Evolutionary conservation across 1,140 invertebrate species (phyloP), one percentile per base, ranked within the genome.

Genomic region (Marisa cornuarietis): DNA sequence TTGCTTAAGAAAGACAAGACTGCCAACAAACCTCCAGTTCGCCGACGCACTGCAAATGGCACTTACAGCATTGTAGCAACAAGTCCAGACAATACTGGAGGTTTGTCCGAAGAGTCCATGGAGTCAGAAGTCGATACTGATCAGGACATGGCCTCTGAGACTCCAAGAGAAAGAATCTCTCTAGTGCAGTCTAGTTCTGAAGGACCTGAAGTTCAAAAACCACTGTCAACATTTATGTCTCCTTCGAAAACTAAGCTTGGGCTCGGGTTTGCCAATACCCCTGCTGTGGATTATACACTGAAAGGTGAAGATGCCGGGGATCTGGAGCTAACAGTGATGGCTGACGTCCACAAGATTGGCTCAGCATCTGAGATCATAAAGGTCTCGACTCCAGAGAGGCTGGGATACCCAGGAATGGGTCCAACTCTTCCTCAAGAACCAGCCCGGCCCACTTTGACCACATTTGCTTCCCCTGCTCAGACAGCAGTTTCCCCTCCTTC

Each of bases 81-180:
- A 16, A 51, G 76, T n/a, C 76, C 83, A 71, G 82, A 84, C 63
- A 82, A 83, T 52, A 78, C 78, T 9, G 54, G 78, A 11, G 77
- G 72, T 24, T 85, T 82, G 13, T 81, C 81, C 69, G 83, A 85
- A 42, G 84, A 83, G n/a, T 84, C 83, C 5, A 73, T 81, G 24
- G 71, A 68, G 22, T 78, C 76, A 69, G 83, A 79, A 6, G 73
- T 79, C 13, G 66, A 81, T 58, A 69, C 49, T 63, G 75, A 78
- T 26, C 62, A 76, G 13, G 79, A 71, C n/a, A 61, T 71, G 22
- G 58, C 52, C n/a, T 26, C 77, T 62, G 71, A 83, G 61, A 75
- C 51, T 74, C 52, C 75, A 49, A 58, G 76, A 20, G 76, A 77
- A 16, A 52, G 22, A 16, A 4, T 31, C 22, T n/a, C 58, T 20